A percentile compares a stretch with the other conserved stretches of the same genome.
Evolutionary conservation across 1,140 invertebrate genomes (phyloP).

Genomic region (Bombus pascuorum): DNA sequence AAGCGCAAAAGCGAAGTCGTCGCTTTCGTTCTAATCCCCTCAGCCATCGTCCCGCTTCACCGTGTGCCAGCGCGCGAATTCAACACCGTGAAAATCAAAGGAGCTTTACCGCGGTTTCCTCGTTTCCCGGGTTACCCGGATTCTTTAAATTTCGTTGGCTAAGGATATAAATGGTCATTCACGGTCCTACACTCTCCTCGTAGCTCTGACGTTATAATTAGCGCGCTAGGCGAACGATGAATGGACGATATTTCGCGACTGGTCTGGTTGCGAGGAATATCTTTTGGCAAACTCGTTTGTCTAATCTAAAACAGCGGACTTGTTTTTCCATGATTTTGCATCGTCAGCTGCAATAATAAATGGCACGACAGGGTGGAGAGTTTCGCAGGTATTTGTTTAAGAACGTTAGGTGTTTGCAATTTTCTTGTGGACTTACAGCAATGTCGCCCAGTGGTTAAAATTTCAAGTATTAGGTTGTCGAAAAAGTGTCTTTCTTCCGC

Average conservation of each 20-base stretch:
- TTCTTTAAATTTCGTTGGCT: constrained; percentile 24
- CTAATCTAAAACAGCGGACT: not conserved
- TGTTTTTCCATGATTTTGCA: not conserved
- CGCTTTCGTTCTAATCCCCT: not conserved
- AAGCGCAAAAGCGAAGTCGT: constrained; percentile 16
- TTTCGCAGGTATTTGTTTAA: not conserved
- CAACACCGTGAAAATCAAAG: constrained; percentile 26
- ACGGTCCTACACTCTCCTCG: too few species aligned
- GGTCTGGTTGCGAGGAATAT: not conserved
- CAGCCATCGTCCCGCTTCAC: too few species aligned
- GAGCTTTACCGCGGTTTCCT: not conserved
- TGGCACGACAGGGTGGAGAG: too few species aligned
- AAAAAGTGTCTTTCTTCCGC: too few species aligned
- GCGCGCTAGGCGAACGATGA: not conserved
- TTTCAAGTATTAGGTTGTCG: too few species aligned
- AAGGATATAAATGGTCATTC: constrained; percentile 34
- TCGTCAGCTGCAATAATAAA: not conserved
- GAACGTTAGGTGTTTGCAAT: too few species aligned
- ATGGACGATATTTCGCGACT: constrained; percentile 12
- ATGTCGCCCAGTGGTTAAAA: too few species aligned
- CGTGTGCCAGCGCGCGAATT: not conserved
- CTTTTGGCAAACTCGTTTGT: not conserved
- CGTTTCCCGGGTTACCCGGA: constrained; percentile 12
- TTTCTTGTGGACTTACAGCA: too few species aligned
- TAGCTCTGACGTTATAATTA: constrained; percentile 8